These are phyloP conservation scores for Meiosimyza platycephala DNA, from an alignment of 2,888 invertebrate genomes.

Conservation along the genomic window DNA sequence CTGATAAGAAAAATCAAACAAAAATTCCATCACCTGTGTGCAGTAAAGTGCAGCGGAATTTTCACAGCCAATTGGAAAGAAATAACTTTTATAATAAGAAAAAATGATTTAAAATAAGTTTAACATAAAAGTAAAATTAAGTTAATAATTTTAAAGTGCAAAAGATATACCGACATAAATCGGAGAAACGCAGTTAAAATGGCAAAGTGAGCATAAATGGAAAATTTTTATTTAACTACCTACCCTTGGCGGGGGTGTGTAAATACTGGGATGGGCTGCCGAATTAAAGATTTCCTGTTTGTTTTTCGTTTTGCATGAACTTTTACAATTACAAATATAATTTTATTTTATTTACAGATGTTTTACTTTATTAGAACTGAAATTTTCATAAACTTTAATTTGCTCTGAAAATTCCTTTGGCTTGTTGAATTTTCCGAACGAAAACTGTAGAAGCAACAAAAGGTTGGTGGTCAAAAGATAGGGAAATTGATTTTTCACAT, in stretches of 20 bases:
- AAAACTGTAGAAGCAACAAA: too few relatives aligned
- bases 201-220: slow-evolving; percentile 29
- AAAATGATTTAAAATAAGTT: background rate
- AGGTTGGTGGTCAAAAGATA: background rate
- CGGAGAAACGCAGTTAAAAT: slow-evolving; percentile 16
- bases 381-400: too few relatives aligned
- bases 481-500: slow-evolving; percentile 28
- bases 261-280: background rate
- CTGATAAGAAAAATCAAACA: slow-evolving; percentile 37
- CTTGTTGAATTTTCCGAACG: too few relatives aligned
- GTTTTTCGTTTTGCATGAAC: background rate
- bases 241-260: background rate
- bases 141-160: background rate
- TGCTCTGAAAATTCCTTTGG: too few relatives aligned
- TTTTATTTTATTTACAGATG: background rate
- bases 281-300: background rate
- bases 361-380: too few relatives aligned
- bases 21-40: slow-evolving; percentile 22
- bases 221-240: slow-evolving; percentile 3
- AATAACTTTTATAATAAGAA: background rate
- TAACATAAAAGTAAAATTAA: background rate
- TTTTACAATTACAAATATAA: too few relatives aligned
- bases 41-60: slow-evolving; percentile 28
- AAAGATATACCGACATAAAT: background rate
- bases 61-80: slow-evolving; percentile 8